These are phyloP conservation scores for Myxocyprinus asiaticus DNA, from an alignment of 2,113 vertebrate genomes.

Conservation along the genomic window DNA sequence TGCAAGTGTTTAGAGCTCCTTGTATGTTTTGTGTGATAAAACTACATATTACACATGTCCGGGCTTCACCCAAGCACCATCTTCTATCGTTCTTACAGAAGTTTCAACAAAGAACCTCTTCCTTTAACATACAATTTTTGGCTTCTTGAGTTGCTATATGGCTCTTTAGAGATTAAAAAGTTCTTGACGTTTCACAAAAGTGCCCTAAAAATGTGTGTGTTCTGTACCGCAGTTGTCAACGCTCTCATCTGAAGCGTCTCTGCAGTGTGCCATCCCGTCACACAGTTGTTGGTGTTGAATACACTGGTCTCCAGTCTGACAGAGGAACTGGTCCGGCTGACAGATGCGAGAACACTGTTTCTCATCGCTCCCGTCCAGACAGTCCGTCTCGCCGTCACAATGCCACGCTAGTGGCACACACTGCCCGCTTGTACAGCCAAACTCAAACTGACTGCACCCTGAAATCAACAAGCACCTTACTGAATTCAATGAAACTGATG, in stretches of 20 bases:
- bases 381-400: slow-evolving; percentile 87
- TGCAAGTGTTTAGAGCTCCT: too few species aligned
- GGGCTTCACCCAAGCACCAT: too few species aligned
- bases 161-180: too few species aligned
- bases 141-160: too few species aligned
- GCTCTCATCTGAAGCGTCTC: slow-evolving; percentile 73
- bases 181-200: too few species aligned
- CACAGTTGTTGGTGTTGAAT: slow-evolving; percentile 75
- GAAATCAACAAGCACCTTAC: not conserved
- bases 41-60: too few species aligned
- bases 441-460: slow-evolving; percentile 77
- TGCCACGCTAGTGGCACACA: slow-evolving; percentile 84
- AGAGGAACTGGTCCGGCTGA: slow-evolving; percentile 68
- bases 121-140: too few species aligned
- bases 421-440: slow-evolving; percentile 75
- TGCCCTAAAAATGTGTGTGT: too few species aligned
- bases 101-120: too few species aligned
- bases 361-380: slow-evolving; percentile 81
- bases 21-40: too few species aligned
- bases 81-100: too few species aligned
- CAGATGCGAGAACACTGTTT: slow-evolving; percentile 62
- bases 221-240: slow-evolving; percentile 75
- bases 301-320: slow-evolving; percentile 74
- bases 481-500: too few species aligned
- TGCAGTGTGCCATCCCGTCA: slow-evolving; percentile 73